These are phyloP conservation scores for Hypselothyrea guttata DNA, from an alignment of 2,888 invertebrate species.

Conservation along the genomic window DNA sequence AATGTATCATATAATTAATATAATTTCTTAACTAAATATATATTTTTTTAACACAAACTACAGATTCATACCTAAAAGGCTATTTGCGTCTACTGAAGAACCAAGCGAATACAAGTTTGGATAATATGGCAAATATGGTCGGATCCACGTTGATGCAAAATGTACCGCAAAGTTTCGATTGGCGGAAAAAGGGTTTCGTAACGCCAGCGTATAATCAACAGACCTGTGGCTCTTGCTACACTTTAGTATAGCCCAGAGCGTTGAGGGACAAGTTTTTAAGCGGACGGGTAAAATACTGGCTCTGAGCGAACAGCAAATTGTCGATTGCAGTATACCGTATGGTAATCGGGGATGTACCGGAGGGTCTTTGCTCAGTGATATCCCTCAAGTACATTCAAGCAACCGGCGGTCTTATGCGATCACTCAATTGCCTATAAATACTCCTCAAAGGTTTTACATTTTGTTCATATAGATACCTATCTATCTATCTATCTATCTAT, in stretches of 20 bases:
- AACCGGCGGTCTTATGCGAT: slow-evolving; percentile 87
- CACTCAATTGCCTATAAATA: slow-evolving; percentile 90
- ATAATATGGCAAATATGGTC: slow-evolving; percentile 81
- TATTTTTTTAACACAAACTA: slow-evolving; percentile 57
- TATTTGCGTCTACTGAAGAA: slow-evolving; percentile 83
- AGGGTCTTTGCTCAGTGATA: slow-evolving; percentile 89
- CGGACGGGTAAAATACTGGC: slow-evolving; percentile 86
- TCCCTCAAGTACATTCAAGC: slow-evolving; percentile 89
- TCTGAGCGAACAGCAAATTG: slow-evolving; percentile 90
- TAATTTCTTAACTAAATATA: too few relatives aligned
- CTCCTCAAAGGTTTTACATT: slow-evolving; percentile 87
- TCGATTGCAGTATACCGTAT: slow-evolving; percentile 89
- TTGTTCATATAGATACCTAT: too few relatives aligned
- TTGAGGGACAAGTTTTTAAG: slow-evolving; percentile 90
- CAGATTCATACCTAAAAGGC: slow-evolving; percentile 82
- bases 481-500: too few relatives aligned
- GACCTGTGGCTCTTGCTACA: slow-evolving; percentile 94
- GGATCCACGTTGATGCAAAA: slow-evolving; percentile 80
- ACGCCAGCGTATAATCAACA: slow-evolving; percentile 89
- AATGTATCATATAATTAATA: too few relatives aligned
- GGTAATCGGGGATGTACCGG: slow-evolving; percentile 92
- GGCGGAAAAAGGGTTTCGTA: slow-evolving; percentile 88
- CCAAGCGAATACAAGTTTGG: slow-evolving; percentile 47
- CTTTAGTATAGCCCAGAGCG: slow-evolving; percentile 89
- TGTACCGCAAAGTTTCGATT: slow-evolving; percentile 85